Base-by-base conservation (phyloP, 2,113 vertebrate species). In the Verasper variegatus region DNA sequence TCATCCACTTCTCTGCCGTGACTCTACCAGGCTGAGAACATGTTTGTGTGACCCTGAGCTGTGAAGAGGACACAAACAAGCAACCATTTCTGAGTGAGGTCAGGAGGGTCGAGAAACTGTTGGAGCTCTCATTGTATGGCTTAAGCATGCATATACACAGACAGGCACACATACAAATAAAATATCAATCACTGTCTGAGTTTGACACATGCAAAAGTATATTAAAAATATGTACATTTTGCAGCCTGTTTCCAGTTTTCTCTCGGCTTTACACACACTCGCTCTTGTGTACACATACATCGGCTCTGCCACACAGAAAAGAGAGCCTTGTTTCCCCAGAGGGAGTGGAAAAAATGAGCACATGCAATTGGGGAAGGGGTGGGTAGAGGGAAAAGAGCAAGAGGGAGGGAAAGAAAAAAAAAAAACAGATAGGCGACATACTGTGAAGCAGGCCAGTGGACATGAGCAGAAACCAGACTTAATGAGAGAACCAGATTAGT, bases 301-400 rank as follows among this genome's bases (percentile, higher is more conserved):
- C 49, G 11, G 55, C 54, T 18, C 31, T 67, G 63, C 71, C 75
- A 82, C 69, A 80, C 37, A 83, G 52, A 89, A 86, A 84, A 79
- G 67, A 59, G 68, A 61, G 74, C 60, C 80, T 83, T 79, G 78
- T 89, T 85, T 88, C 87, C 83, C 88, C 60, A 76, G 74, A 87
- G 84, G 80, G 86, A 85, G 87, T 86, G 94, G 93, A 93, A 93
- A 93, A 91, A 90, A 81, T 92, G 81, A 93, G 84, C 61, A 79
- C 73, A 90, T 80, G 55, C 76, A 89, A 60, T 68, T 74, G 83
- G 76, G 80, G 81, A 88, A 89, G 78, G 86, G 83, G 85, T 71
- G 81, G 86, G 84, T 12, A 76, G 78, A 74, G 72, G 72, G 42
- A 71, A 84, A 80, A 71, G 56, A 76, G 80, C 60, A 76, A 79